Evolutionary conservation across 2,797 vertebrate genomes (phyloP).

Genomic region (Dendrocincla tyrannina): DNA sequence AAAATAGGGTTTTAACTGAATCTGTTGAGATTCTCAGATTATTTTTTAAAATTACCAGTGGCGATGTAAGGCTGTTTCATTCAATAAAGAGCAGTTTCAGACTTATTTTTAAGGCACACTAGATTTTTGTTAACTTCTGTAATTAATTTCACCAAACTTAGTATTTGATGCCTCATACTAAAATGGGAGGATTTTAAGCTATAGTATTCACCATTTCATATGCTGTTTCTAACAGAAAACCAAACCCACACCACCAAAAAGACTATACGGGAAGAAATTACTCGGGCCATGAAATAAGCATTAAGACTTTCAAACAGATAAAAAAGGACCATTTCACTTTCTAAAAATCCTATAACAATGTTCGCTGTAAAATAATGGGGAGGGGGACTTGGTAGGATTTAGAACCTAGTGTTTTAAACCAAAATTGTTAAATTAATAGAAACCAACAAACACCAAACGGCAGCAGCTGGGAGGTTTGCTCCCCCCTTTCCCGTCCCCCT

Average conservation of each 20-base stretch:
- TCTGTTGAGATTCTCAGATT: background rate
- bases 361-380: background rate
- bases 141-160: background rate
- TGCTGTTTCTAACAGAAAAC: background rate
- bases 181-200: background rate
- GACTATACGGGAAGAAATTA: background rate
- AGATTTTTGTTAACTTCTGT: background rate
- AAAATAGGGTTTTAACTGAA: background rate
- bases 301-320: background rate
- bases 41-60: background rate
- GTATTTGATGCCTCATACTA: background rate
- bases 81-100: background rate
- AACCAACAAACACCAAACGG: background rate
- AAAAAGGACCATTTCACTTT: background rate
- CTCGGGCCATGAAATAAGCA: background rate
- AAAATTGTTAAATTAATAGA: background rate
- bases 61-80: background rate
- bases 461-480: too few relatives aligned
- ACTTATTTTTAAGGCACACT: background rate
- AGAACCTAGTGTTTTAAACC: background rate
- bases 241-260: background rate
- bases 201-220: background rate
- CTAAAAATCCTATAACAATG: background rate
- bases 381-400: background rate
- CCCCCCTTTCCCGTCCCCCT: too few relatives aligned